Base-by-base conservation (phyloP, 2,888 invertebrate genomes). In the Malthinus flaveolus region DNA sequence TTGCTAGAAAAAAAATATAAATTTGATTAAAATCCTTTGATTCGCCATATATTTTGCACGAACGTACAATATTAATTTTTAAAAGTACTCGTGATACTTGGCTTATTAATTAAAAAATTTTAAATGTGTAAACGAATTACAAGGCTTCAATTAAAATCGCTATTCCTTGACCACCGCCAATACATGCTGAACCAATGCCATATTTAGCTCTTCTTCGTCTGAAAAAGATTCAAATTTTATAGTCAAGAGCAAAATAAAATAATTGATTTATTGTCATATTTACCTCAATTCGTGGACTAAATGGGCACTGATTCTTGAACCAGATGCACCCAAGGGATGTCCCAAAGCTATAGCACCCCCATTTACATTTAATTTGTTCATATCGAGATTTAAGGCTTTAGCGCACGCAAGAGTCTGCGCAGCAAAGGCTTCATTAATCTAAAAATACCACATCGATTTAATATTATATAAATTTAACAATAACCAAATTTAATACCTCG, bases 401-500 rank as follows among this genome's bases (percentile, higher is more conserved):
- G 89, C 90, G 68, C 97, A 97, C 0, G 98, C 89, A 51, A 99
- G 80, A 1, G 93, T 91, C 81, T 99, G 99, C 0, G 97, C 91
- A 44, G 89, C 95, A 83, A 99, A 99, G 0, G 99, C 99, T 81
- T 99, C 99, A 80, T 99, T 99, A 68, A 98, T 95, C 95, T 96
- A 73, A 59, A 65, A 63, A 48, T 55, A 51, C 7, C 23, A 13
- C n/a, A 62, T 15, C 6, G 44, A 33, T 23, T 11, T 34, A 35
- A 48, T 46, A 33, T n/a, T 33, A 48, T 6, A 3, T 31, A 32
- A 10, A n/a, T 52, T 8, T 36, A n/a, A n/a, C n/a, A n/a, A n/a
- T n/a, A 33, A 48, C 34, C 7, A 52, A 60, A 53, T 23, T 39
- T 57, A 70, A 71, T 78, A 95, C 95, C 85, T 98, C 97, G 74